Evolutionary conservation across 2,797 vertebrate genomes (phyloP), one percentile per base, ranked within the genome.

Genomic region (Orestias chungarensis): DNA sequence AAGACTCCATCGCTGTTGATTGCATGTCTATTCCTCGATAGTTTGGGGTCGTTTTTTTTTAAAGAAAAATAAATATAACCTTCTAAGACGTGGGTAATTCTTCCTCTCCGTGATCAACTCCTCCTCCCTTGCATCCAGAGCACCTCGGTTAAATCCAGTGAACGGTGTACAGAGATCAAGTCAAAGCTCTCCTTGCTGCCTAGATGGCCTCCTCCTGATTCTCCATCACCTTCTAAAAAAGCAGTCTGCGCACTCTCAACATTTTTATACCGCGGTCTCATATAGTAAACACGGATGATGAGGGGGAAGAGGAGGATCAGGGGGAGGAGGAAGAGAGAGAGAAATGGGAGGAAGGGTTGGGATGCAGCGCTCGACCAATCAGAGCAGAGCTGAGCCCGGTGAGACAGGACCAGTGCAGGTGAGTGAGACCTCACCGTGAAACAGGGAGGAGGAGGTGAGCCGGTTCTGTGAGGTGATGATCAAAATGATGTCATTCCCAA

Each of bases 401-500:
- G 78, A 75, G 74, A 71, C 74, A 62, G 87, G 82, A 83, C 81
- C 43, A 50, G 67, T 43, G 82, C 89, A 93, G 92, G 92, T 6
- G 80, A 61, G 66, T 59, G 82, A 71, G 78, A 80, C 82, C 57
- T 44, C 52, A 43, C 79, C 77, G 35, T 80, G 50, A 6, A 44
- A 25, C 38, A n/a, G 66, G 66, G 44, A 52, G 42, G 73, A 68
- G 49, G 71, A 66, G 52, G 82, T 88, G 86, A 89, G 81, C 64
- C 72, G 84, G 88, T 86, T n/a, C 73, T 79, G 86, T 86, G 88
- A 89, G 89, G 87, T 88, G 89, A 90, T 88, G 89, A 90, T 91
- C 88, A 85, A 91, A 92, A 93, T 94, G 93, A 94, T 94, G 93
- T 94, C 93, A 94, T 92, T 81, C 62, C 71, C 70, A 66, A 87